These are phyloP conservation scores for Nesoenas mayeri DNA, from an alignment of 2,113 vertebrate genomes.

Conservation along the genomic window DNA sequence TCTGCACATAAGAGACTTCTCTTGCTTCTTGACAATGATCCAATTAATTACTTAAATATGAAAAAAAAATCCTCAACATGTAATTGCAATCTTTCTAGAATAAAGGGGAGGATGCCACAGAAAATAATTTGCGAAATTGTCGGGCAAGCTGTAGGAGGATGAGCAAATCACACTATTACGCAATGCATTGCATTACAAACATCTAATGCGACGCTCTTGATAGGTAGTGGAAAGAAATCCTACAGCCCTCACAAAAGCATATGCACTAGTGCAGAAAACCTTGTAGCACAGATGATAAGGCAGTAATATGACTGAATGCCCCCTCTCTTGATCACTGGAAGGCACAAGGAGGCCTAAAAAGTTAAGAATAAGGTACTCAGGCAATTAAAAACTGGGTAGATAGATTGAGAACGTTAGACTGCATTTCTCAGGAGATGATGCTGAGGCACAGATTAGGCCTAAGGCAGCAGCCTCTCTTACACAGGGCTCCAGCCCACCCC, in stretches of 20 bases:
- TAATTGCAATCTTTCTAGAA: background rate
- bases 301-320: background rate
- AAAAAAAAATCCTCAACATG: background rate
- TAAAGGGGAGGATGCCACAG: background rate
- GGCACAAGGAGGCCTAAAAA: background rate
- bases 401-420: background rate
- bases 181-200: background rate
- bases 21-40: background rate
- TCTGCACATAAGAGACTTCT: background rate
- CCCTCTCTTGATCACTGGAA: background rate
- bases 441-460: background rate
- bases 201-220: background rate
- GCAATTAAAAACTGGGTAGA: background rate
- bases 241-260: background rate
- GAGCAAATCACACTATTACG: background rate
- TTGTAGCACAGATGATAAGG: background rate
- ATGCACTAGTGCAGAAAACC: background rate
- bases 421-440: background rate
- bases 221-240: background rate
- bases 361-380: background rate
- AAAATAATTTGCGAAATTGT: background rate
- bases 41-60: background rate
- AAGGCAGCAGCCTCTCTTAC: background rate
- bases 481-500: background rate
- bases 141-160: background rate